Evolutionary conservation across 2,888 invertebrate genomes (phyloP).

Genomic region (Hirtodrosophila histrioides): DNA sequence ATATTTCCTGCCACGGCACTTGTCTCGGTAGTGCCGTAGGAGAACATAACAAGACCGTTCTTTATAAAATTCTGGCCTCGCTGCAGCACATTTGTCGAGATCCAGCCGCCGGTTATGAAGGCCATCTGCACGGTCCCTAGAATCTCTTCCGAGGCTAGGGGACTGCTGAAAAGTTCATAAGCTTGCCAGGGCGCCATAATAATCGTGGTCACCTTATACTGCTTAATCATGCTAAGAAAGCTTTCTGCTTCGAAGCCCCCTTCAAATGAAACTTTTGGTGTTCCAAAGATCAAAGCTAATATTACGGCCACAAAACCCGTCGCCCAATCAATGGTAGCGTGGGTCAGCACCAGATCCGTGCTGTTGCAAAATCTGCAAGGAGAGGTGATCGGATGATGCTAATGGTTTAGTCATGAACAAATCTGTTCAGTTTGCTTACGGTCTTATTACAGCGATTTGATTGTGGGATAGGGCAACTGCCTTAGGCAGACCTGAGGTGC

Average conservation of each 20-base stretch:
- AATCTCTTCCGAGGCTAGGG: constrained; percentile 34
- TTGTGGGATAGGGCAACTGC: constrained; percentile 62
- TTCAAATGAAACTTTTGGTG: constrained; percentile 55
- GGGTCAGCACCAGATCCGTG: constrained; percentile 52
- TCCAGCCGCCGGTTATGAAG: constrained; percentile 56
- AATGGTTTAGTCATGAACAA: fast-evolving
- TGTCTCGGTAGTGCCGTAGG: constrained; percentile 64
- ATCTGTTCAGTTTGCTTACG: constrained; percentile 26
- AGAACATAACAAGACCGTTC: constrained; percentile 26
- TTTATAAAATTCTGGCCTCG: constrained; percentile 41
- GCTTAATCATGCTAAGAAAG: constrained; percentile 44
- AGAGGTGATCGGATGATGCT: fast-evolving
- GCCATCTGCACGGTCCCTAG: constrained; percentile 18
- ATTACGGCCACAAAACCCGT: constrained; percentile 53
- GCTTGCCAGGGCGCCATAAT: constrained; percentile 61
- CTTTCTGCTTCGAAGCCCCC: constrained; percentile 51
- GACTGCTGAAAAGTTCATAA: constrained; percentile 46
- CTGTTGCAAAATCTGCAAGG: constrained; percentile 37
- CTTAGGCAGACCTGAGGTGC: constrained; percentile 72
- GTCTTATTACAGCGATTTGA: constrained; percentile 17
- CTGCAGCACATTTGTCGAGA: constrained; percentile 39
- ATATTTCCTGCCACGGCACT: constrained; percentile 44
- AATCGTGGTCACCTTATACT: constrained; percentile 52
- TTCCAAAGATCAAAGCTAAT: constrained; percentile 28
- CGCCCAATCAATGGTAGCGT: constrained; percentile 71